Base-by-base conservation (phyloP, 2,888 invertebrate species). In the Standfussiana lucernea region DNA sequence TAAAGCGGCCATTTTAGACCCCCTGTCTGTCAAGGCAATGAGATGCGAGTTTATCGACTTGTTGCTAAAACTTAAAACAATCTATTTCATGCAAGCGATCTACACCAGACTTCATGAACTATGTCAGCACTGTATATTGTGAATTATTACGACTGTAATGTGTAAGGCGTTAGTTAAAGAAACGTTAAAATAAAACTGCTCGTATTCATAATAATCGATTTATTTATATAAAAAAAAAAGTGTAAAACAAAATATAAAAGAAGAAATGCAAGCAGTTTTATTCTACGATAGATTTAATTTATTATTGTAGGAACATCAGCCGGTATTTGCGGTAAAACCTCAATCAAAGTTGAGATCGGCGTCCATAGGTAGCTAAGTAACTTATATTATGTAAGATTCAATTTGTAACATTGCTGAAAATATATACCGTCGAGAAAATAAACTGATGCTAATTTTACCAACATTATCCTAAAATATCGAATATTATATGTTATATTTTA, bases 121-220 rank as follows among this genome's bases (percentile, higher is more conserved):
- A 18, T 18, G 18, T 8, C 5, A 24, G 47, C 13, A 47, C 62
- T n/a, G 10, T 53, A 24, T 24, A 68, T 37, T 45, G 28, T 28
- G 5, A 35, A 18, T 37, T 18, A 59, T 28, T 13, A 68, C 32
- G 7, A 10, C 15, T 10, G 5, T 15, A 24, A 50, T 61, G 42
- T 59, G 68, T 35, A 15, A 50, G 37, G 32, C 21, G 40, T 82
- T 85, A 83, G 65, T 59, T 0, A 37, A 32, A 42, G 8, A 77
- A 28, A 66, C 24, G 86, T 91, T 86, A 88, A 91, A 94, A 93
- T 92, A 92, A 95, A 93, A 95, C 93, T 94, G 92, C 92, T 92
- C 82, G 83, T 73, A 66, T 81, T n/a, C 37, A 76, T 62, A 78
- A 35, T 67, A 78, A 74, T 86, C 42, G 11, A 62, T 87, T 84